Percentiles rank a stretch among this genome's conserved stretches.
Evolutionary conservation across 2,113 vertebrate species (phyloP).

Genomic region (Sander vitreus): DNA sequence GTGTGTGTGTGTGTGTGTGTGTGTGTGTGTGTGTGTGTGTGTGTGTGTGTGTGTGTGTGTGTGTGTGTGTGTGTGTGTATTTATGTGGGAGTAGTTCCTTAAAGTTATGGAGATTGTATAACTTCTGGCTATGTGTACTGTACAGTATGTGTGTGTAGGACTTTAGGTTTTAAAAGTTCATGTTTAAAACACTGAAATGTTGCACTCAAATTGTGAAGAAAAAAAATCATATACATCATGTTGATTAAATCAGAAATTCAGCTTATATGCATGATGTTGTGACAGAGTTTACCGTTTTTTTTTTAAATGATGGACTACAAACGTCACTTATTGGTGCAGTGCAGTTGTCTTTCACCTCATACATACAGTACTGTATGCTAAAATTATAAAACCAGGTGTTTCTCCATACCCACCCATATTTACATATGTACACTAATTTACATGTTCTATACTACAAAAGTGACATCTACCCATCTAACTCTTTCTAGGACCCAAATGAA

Average conservation of each 20-base stretch:
- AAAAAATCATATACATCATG: not conserved
- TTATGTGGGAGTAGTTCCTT: constrained; percentile 9
- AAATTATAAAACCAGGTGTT: constrained; percentile 50
- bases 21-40: constrained; percentile 1
- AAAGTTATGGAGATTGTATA: constrained; percentile 27
- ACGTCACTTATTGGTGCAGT: constrained; percentile 32
- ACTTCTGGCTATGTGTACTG: constrained; percentile 11
- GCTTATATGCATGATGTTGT: not conserved
- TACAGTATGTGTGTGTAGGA: not conserved
- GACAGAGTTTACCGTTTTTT: not conserved
- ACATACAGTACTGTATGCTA: constrained; percentile 1
- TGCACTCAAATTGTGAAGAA: not conserved
- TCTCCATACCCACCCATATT: constrained; percentile 52
- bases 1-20: not conserved
- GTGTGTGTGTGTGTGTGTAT: not conserved
- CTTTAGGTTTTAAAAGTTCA: not conserved
- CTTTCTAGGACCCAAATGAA: constrained; percentile 14
- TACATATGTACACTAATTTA: constrained; percentile 81
- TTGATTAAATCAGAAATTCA: constrained; percentile 11
- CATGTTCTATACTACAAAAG: constrained; percentile 56
- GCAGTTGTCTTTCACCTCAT: constrained; percentile 20
- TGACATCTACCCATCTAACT: not conserved
- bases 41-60: not conserved
- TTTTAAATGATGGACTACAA: constrained; percentile 4
- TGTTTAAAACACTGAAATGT: constrained; percentile 4